Percentiles rank a stretch among this genome's conserved stretches.
These are phyloP conservation scores for Eufriesea mexicana DNA, from an alignment of 1,140 invertebrate genomes.

Conservation along the genomic window DNA sequence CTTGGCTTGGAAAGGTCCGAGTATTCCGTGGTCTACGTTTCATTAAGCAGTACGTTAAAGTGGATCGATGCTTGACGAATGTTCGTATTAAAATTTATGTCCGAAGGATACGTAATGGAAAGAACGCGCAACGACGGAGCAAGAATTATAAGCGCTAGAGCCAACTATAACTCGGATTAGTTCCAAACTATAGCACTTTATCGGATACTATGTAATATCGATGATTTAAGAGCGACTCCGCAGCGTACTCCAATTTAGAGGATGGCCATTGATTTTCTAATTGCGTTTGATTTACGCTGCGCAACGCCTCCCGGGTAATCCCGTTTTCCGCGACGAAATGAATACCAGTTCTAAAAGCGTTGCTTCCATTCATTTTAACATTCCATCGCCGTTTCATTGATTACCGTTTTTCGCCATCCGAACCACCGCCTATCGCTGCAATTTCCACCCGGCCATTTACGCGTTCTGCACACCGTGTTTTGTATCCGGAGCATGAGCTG, in stretches of 20 bases:
- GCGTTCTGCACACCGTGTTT: neutral
- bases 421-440: neutral
- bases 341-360: neutral
- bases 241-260: constrained; percentile 3
- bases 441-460: neutral
- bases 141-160: neutral
- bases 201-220: neutral
- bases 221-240: neutral
- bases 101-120: neutral
- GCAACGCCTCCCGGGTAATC: neutral
- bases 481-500: neutral
- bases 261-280: constrained; percentile 26
- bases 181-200: neutral
- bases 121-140: neutral
- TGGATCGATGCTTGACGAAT: neutral
- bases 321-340: neutral
- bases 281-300: constrained; percentile 17
- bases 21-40: neutral
- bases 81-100: neutral
- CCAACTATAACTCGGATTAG: neutral
- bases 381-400: neutral
- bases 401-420: neutral
- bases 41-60: neutral
- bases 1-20: too few species aligned
- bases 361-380: neutral